Evolutionary conservation across 2,113 vertebrate species (phyloP).

Genomic region (Varanus komodoensis): DNA sequence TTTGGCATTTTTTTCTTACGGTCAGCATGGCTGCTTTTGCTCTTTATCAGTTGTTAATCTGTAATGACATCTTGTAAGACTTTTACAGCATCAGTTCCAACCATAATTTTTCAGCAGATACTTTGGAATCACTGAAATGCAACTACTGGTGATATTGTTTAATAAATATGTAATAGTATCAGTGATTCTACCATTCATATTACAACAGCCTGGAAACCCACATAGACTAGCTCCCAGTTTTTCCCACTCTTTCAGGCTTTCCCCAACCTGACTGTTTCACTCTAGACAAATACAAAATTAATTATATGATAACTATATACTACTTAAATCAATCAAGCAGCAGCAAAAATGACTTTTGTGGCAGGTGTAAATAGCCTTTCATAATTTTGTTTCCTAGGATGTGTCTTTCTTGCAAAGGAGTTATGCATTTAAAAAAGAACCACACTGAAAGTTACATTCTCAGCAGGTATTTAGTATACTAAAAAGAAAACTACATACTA

Average conservation of each 20-base stretch:
- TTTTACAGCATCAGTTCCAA: not conserved
- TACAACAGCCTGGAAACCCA: constrained; percentile 25
- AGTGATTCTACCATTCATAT: constrained; percentile 14
- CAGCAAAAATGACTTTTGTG: constrained; percentile 53
- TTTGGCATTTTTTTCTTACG: too few species aligned
- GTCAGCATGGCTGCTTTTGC: not conserved
- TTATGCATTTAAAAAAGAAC: constrained; percentile 8
- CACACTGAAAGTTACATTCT: constrained; percentile 19
- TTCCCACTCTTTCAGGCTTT: not conserved
- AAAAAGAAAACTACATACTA: constrained; percentile 43
- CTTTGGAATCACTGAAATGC: not conserved
- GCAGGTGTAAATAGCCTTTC: constrained; percentile 63
- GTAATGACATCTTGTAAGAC: not conserved
- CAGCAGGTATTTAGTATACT: constrained; percentile 16
- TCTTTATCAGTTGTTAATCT: not conserved
- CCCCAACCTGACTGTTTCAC: not conserved
- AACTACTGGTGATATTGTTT: not conserved
- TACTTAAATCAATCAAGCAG: constrained; percentile 74
- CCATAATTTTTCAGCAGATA: constrained; percentile 21
- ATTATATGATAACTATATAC: constrained; percentile 34
- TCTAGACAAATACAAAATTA: not conserved
- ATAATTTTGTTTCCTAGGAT: constrained; percentile 28
- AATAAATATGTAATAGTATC: not conserved
- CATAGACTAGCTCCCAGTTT: not conserved
- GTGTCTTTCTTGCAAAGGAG: constrained; percentile 3